phyloP scores from a whole-genome alignment of 2,797 vertebrate genomes.

The Enteromius unitaeniatus region DNA sequence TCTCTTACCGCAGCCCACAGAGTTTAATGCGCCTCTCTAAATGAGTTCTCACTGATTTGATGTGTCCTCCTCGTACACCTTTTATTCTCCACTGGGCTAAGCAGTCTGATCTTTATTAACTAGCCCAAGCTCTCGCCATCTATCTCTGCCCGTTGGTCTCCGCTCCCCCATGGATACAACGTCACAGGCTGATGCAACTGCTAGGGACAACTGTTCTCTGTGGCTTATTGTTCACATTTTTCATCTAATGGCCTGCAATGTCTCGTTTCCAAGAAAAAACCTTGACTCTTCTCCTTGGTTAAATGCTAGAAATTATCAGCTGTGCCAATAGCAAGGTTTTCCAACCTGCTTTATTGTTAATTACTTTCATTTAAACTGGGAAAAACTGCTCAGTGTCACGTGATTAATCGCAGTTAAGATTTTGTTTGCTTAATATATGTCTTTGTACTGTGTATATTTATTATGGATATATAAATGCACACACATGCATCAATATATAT shows the following conservation, averaged over 20 bases:
- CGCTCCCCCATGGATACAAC: slow-evolving; percentile 52
- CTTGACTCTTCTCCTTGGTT: slow-evolving; percentile 34
- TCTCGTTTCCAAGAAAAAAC: slow-evolving; percentile 36
- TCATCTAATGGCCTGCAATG: slow-evolving; percentile 39
- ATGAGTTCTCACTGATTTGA: slow-evolving; percentile 57
- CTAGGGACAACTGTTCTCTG: slow-evolving; percentile 14
- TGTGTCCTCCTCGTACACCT: slow-evolving; percentile 53
- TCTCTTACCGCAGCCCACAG: slow-evolving; percentile 28
- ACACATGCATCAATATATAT: no score
- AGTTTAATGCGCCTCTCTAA: slow-evolving; percentile 54
- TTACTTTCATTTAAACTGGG: neutral
- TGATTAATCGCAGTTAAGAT: no score
- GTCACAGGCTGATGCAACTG: slow-evolving; percentile 48
- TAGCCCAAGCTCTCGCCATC: slow-evolving; percentile 58
- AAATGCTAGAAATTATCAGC: slow-evolving; percentile 36
- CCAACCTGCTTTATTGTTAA: slow-evolving; percentile 10
- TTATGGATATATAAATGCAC: no score
- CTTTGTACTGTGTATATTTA: no score
- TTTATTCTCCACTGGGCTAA: slow-evolving; percentile 60
- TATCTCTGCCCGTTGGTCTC: slow-evolving; percentile 60
- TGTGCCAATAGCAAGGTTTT: slow-evolving; percentile 14
- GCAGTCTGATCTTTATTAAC: slow-evolving; percentile 65
- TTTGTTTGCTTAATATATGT: no score
- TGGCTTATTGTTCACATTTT: slow-evolving; percentile 50
- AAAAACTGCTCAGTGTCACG: neutral